Evolutionary conservation across 1,140 invertebrate species (phyloP).

Genomic region (Euborellia annulipes): DNA sequence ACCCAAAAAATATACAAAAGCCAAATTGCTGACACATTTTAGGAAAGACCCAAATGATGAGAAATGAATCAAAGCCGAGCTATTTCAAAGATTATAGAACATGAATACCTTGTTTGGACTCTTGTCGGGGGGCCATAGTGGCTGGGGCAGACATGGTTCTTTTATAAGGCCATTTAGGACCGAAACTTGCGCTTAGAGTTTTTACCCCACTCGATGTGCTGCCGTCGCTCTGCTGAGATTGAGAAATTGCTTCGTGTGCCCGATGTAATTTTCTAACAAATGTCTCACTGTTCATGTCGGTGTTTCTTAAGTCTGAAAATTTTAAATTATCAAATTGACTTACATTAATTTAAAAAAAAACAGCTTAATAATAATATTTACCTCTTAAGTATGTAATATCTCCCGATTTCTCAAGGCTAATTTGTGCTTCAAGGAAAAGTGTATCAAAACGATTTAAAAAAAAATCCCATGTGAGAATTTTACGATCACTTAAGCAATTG

Average conservation of each 20-base stretch:
- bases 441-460: constrained; percentile 95
- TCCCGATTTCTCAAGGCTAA: constrained; percentile 62
- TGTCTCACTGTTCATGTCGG: constrained; percentile 73
- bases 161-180: constrained; percentile 89
- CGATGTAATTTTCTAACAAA: constrained; percentile 78
- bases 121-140: constrained; percentile 59
- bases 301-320: constrained; percentile 67
- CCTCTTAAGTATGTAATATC: constrained; percentile 71
- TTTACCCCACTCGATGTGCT: constrained; percentile 38
- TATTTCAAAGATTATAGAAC: neutral
- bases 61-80: neutral
- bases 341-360: constrained; percentile 5
- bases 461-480: constrained; percentile 93
- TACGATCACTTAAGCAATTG: constrained; percentile 77
- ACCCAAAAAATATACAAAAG: neutral
- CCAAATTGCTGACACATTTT: neutral
- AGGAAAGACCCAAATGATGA: neutral
- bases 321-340: constrained; percentile 5
- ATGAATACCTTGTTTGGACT: constrained; percentile 52
- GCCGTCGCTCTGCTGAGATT: constrained; percentile 27
- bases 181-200: constrained; percentile 78
- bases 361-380: constrained; percentile 24
- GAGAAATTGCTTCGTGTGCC: constrained; percentile 73
- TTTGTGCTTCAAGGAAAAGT: constrained; percentile 87
- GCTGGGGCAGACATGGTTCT: constrained; percentile 80